A percentile compares a stretch with the other conserved stretches of the same genome.
Evolutionary conservation across 92 coral and sea anemone species (phyloP).

Genomic region (Zoanthus sansibaricus): DNA sequence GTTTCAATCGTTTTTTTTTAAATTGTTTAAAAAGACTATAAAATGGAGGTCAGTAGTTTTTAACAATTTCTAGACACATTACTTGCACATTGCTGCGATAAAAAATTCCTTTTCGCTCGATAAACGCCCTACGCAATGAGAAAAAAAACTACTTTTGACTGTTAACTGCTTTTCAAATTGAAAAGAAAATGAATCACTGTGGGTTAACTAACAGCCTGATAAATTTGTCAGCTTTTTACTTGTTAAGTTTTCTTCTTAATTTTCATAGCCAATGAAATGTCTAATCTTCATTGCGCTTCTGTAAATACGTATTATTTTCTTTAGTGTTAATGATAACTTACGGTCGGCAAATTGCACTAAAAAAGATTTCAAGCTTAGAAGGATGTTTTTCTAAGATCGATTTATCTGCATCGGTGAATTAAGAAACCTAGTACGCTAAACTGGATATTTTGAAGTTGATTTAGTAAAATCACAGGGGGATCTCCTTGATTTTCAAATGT

Average conservation of each 20-base stretch:
- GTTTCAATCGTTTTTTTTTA: neutral
- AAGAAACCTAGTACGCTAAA: neutral
- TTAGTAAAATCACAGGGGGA: constrained; percentile 23
- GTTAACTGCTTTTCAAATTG: neutral
- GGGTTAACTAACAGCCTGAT: neutral
- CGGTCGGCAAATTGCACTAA: neutral
- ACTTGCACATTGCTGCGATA: neutral
- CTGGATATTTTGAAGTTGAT: constrained; percentile 10
- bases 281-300: neutral
- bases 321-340: constrained; percentile 7
- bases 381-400: neutral
- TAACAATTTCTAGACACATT: neutral
- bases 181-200: neutral
- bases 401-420: neutral
- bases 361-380: neutral
- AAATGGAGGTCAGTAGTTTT: neutral
- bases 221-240: constrained; percentile 1
- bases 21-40: neutral
- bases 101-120: neutral
- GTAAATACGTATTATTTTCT: neutral
- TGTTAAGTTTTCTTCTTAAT: constrained; percentile 11
- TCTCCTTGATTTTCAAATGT: constrained; percentile 15
- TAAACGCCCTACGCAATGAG: too few species aligned
- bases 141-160: neutral
- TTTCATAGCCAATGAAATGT: constrained; percentile 4